Conservation (phyloP, 2,888 invertebrate genomes). For the Herminia tarsipennalis region DNA sequence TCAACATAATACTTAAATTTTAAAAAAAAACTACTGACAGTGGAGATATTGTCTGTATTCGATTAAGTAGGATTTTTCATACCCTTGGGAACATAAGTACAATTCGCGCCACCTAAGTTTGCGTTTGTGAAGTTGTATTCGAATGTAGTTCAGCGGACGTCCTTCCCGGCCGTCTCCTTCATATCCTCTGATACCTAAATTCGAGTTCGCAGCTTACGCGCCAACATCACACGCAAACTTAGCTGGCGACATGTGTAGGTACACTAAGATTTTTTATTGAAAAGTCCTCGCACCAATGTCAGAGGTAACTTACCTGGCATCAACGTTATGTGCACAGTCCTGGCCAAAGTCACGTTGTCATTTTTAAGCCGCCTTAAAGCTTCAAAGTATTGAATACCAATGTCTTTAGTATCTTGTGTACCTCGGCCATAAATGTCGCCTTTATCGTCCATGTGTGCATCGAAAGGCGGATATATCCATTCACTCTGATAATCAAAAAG, state of each 20-base stretch:
- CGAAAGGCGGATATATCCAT: slow-evolving; percentile 95
- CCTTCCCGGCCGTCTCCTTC: background rate
- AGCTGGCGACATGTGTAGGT: too few relatives aligned
- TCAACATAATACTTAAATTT: too few relatives aligned
- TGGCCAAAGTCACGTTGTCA: slow-evolving; percentile 54
- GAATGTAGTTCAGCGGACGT: too few relatives aligned
- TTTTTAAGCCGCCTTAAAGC: slow-evolving; percentile 59
- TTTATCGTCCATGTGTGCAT: slow-evolving; percentile 91
- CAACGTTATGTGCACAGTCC: slow-evolving; percentile 66
- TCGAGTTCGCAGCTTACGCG: too few relatives aligned
- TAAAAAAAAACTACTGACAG: too few relatives aligned
- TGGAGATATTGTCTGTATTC: too few relatives aligned
- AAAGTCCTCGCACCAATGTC: background rate
- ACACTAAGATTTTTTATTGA: background rate
- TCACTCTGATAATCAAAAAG: slow-evolving; percentile 85
- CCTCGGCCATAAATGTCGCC: slow-evolving; percentile 95
- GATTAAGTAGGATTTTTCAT: too few relatives aligned
- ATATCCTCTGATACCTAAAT: background rate
- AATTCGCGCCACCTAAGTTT: too few relatives aligned
- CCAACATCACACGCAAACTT: background rate
- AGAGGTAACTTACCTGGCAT: slow-evolving; percentile 69
- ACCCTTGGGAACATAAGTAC: too few relatives aligned
- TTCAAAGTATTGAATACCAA: slow-evolving; percentile 67
- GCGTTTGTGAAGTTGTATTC: too few relatives aligned
- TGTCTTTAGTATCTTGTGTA: slow-evolving; percentile 92